These are phyloP conservation scores for Syngnathus scovelli DNA, from an alignment of 2,113 vertebrate species.

Conservation along the genomic window DNA sequence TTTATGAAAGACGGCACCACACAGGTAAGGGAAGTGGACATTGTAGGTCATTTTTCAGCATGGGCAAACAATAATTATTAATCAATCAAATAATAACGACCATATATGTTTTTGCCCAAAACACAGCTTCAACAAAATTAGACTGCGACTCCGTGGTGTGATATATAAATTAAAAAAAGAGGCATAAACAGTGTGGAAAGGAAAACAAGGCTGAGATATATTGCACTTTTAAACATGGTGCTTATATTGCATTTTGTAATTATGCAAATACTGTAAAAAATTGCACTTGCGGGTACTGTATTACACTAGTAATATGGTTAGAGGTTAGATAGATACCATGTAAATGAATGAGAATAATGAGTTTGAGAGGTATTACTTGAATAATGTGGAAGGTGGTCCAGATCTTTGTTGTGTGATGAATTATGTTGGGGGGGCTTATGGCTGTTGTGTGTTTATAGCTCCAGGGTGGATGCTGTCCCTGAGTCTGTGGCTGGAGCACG, in stretches of 20 bases:
- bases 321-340: neutral
- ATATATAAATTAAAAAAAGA: neutral
- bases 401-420: neutral
- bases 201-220: neutral
- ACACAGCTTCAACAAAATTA: neutral
- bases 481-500: neutral
- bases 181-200: neutral
- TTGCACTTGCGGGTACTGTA: too few species aligned
- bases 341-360: neutral
- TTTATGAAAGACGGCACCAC: slow-evolving; percentile 35
- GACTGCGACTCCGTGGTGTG: neutral
- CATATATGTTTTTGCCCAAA: too few species aligned
- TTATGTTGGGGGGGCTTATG: neutral
- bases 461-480: too few species aligned
- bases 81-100: too few species aligned
- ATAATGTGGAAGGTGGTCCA: neutral
- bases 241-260: too few species aligned
- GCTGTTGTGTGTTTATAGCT: neutral
- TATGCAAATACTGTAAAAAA: too few species aligned
- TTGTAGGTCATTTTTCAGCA: too few species aligned
- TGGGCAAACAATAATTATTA: too few species aligned
- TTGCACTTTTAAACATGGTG: too few species aligned
- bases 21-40: too few species aligned
- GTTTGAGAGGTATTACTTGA: neutral
- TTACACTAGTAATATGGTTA: neutral